These are phyloP conservation scores for Eubasilissa regina DNA, from an alignment of 1,140 invertebrate species.

Conservation along the genomic window DNA sequence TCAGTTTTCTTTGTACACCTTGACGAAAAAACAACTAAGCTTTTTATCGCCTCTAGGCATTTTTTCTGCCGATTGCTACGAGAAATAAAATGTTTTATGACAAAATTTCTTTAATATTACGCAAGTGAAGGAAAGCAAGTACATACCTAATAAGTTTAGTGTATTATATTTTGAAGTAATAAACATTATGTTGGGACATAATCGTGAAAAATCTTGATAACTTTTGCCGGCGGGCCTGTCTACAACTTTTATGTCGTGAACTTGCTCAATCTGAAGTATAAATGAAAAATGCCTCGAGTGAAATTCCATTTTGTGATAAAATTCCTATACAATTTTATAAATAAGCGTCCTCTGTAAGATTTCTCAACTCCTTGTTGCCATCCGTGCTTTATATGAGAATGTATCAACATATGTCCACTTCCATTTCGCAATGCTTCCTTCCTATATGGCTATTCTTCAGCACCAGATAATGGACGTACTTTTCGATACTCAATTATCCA, in stretches of 20 bases:
- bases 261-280: slow-evolving; percentile 49
- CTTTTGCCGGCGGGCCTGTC: slow-evolving; percentile 17
- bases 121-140: slow-evolving; percentile 23
- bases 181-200: slow-evolving; percentile 44
- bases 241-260: slow-evolving; percentile 44
- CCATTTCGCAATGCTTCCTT: too few species aligned
- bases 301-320: slow-evolving; percentile 46
- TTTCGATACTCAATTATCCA: too few species aligned
- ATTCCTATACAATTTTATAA: slow-evolving; percentile 27
- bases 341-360: background rate
- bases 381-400: too few species aligned
- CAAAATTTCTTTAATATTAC: slow-evolving; percentile 30
- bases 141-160: background rate
- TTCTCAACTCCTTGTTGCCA: too few species aligned
- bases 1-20: too few species aligned
- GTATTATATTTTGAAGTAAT: slow-evolving; percentile 36
- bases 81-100: slow-evolving; percentile 27
- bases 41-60: too few species aligned
- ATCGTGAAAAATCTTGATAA: slow-evolving; percentile 48
- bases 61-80: slow-evolving; percentile 5
- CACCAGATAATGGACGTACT: too few species aligned
- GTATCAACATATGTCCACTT: too few species aligned
- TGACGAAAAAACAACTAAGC: too few species aligned
- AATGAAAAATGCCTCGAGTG: slow-evolving; percentile 44
- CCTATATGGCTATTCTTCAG: too few species aligned